phyloP scores from a whole-genome alignment of 2,797 vertebrate genomes.

The Ateles fusciceps region DNA sequence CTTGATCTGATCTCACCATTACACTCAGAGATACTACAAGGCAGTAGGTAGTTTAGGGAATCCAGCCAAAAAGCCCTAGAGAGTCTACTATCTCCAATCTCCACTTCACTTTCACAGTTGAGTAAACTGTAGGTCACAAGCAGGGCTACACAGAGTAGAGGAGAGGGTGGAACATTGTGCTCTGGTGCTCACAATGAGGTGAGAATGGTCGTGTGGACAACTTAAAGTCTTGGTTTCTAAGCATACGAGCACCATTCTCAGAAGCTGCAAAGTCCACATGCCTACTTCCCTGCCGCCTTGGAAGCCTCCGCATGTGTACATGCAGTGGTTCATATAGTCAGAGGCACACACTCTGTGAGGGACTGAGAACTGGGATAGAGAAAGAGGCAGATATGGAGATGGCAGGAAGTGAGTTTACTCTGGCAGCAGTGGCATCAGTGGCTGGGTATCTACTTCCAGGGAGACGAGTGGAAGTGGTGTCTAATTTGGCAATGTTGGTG shows the following conservation, averaged over 20 bases:
- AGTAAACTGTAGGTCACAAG: background rate
- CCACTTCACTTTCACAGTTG: background rate
- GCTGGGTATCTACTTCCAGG: background rate
- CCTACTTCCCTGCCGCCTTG: background rate
- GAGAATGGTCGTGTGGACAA: background rate
- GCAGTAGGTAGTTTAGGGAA: background rate
- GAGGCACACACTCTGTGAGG: rapidly evolving
- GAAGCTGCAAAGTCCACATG: background rate
- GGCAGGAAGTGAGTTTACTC: background rate
- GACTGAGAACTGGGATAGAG: background rate
- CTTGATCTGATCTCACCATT: background rate
- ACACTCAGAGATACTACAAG: background rate
- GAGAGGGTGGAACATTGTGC: background rate
- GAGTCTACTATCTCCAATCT: no score
- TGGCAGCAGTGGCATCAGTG: background rate
- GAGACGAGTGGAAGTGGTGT: background rate
- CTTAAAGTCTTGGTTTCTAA: background rate
- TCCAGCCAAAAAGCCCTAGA: background rate
- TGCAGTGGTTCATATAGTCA: background rate
- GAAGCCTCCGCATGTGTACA: rapidly evolving
- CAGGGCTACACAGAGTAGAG: background rate
- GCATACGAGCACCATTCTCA: background rate
- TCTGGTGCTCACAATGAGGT: background rate
- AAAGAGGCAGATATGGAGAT: background rate
- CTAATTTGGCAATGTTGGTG: background rate